Evolutionary conservation across 2,113 vertebrate genomes (phyloP), one percentile per base, ranked within the genome.

Genomic region (Sinocyclocheilus maitianheensis): DNA sequence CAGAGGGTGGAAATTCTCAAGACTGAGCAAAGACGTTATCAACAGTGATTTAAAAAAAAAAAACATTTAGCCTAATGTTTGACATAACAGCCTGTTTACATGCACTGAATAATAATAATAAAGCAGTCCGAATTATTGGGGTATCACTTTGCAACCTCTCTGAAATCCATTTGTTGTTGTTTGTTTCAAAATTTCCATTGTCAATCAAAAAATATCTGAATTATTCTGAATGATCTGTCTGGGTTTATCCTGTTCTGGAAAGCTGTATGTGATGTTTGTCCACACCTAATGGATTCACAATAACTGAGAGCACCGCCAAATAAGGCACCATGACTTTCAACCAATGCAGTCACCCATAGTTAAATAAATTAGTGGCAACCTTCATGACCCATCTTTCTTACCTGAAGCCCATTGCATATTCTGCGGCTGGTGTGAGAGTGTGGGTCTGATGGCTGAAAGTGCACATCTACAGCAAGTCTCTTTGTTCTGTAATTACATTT

Each of bases 401-500:
- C 81, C 81, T 77, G 67, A 83, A 43, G 65, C 81, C 5, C 81
- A 83, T 83, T 83, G 65, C 13, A 3, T 83, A 83, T 83, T 83
- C 81, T 83, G 67, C 7, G 3, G 67, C 74, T 72, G 81, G 48
- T 58, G 67, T 74, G 81, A 69, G 46, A 72, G 51, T 18, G 81
- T 58, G 81, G 67, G 51, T 51, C 63, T 74, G 67, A 58, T 51
- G 67, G 67, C 67, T 74, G 30, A 83, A 83, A 60, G 67, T 89
- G 93, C 94, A 96, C 90, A 94, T 90, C 81, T 74, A 90, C 88
- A 79, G 91, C 90, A 71, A 89, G 30, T 12, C 81, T 69, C 93
- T 96, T 95, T 96, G 90, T 96, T 94, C 87, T 63, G 90, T 93
- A 92, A 94, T 92, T 93, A 92, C 86, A 67, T 92, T 95, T 92